Evolutionary conservation across 2,888 invertebrate species (phyloP).

Genomic region (Apantesis nais): DNA sequence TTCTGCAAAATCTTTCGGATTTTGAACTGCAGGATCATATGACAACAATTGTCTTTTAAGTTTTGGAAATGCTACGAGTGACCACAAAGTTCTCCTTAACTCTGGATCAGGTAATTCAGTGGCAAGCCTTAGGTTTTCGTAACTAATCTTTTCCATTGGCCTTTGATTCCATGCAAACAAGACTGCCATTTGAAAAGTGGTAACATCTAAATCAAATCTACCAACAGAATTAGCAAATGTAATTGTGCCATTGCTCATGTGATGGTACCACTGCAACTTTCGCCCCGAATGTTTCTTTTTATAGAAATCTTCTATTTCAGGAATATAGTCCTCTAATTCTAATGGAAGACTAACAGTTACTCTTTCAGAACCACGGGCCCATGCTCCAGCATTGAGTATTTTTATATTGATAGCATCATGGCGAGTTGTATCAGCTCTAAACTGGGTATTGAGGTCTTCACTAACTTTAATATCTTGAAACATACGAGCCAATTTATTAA

Average conservation of each 20-base stretch:
- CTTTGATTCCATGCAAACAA: conserved; percentile 99
- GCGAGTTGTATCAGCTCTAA: conserved; percentile 92
- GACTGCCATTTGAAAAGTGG: conserved; percentile 99
- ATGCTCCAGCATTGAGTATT: conserved; percentile 99
- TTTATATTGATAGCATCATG: conserved; percentile 98
- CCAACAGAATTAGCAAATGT: conserved; percentile 97
- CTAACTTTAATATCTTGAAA: conserved; percentile 99
- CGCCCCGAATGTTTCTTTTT: conserved; percentile 98
- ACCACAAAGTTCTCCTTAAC: conserved; percentile 97
- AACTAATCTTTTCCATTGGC: conserved; percentile 96
- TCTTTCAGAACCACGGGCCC: conserved; percentile 97
- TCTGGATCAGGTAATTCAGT: conserved; percentile 99
- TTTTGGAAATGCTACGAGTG: conserved; percentile 97
- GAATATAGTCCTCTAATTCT: conserved; percentile 99
- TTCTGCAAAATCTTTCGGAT: conserved; percentile 97
- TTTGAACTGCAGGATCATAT: conserved; percentile 92
- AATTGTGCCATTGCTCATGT: conserved; percentile 99
- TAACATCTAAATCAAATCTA: conserved; percentile 98
- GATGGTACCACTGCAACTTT: conserved; percentile 99
- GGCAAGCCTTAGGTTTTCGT: conserved; percentile 97
- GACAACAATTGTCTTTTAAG: conserved; percentile 95
- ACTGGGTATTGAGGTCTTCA: conserved; percentile 97
- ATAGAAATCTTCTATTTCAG: conserved; percentile 99
- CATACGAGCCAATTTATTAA: conserved; percentile 99
- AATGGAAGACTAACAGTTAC: conserved; percentile 98